A percentile compares a stretch with the other conserved stretches of the same genome.
Conservation (phyloP, 2,888 invertebrate species). For the Hipparchia sbordonii region DNA sequence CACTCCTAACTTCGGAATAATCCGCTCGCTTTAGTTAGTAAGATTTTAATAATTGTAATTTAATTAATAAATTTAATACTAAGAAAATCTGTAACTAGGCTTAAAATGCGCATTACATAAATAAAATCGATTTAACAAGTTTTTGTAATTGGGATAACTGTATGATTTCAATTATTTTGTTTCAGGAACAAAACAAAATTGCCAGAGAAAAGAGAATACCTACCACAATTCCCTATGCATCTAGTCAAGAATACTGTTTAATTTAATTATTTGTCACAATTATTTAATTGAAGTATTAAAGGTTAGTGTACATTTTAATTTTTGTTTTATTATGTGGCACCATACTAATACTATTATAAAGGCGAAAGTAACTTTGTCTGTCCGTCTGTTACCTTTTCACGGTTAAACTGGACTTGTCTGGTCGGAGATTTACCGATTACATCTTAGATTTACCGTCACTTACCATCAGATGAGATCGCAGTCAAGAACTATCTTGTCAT, state of each 20-base stretch:
- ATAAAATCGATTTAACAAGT: neutral
- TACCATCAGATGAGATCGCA: no score
- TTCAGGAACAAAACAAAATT: constrained; percentile 67
- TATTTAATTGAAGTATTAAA: constrained; percentile 11
- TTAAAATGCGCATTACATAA: no score
- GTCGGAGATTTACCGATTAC: no score
- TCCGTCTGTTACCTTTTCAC: no score
- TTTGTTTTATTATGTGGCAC: neutral
- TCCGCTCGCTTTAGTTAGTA: no score
- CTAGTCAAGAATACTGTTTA: constrained; percentile 54
- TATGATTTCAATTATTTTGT: constrained; percentile 38
- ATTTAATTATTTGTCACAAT: constrained; percentile 15
- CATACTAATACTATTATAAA: neutral
- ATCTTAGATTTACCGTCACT: no score
- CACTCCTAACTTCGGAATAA: no score
- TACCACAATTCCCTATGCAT: constrained; percentile 74
- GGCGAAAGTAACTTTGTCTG: no score
- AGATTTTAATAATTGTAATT: no score
- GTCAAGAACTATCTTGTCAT: no score
- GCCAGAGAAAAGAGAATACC: constrained; percentile 61
- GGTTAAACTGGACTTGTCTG: neutral
- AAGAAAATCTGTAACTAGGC: no score
- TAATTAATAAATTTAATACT: no score
- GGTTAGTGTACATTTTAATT: constrained; percentile 6
- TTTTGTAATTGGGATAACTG: neutral